A percentile compares a stretch with the other conserved stretches of the same genome.
These are phyloP conservation scores for Echinometra lucunter DNA, from an alignment of 53 echinoderm and acorn worm genomes.

Conservation along the genomic window DNA sequence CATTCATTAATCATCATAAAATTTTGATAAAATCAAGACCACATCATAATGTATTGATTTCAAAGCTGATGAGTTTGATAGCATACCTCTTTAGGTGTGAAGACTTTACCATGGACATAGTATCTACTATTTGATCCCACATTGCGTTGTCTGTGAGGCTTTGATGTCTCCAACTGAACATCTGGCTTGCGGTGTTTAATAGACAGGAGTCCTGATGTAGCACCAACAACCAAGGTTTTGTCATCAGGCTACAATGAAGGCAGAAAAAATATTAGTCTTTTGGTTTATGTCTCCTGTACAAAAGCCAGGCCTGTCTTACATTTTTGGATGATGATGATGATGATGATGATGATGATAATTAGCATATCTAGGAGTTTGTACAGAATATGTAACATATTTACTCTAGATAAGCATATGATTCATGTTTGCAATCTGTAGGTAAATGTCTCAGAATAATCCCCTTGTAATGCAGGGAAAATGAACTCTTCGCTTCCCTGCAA, in stretches of 20 bases:
- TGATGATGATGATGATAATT: neutral
- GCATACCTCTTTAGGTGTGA: conserved; percentile 85
- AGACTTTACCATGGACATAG: conserved; percentile 86
- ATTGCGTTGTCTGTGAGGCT: conserved; percentile 40
- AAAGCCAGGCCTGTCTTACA: neutral
- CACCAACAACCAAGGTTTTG: conserved; percentile 88
- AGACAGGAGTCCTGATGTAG: conserved; percentile 92
- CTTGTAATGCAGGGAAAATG: no score
- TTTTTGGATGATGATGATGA: neutral
- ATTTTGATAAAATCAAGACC: no score
- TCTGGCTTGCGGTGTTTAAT: conserved; percentile 88
- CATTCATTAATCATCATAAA: no score
- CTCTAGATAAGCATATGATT: neutral
- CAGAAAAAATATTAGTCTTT: neutral
- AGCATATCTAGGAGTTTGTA: neutral
- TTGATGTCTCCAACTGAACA: conserved; percentile 53
- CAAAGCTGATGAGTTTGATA: neutral
- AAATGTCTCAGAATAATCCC: neutral
- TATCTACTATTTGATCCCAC: conserved; percentile 62
- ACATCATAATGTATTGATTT: no score
- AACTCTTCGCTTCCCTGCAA: no score
- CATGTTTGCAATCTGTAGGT: neutral
- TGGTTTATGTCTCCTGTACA: neutral
- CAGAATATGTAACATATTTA: neutral
- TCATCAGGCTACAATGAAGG: conserved; percentile 76